These are phyloP conservation scores for Diogma glabrata DNA, from an alignment of 2,888 invertebrate species.

Conservation along the genomic window DNA sequence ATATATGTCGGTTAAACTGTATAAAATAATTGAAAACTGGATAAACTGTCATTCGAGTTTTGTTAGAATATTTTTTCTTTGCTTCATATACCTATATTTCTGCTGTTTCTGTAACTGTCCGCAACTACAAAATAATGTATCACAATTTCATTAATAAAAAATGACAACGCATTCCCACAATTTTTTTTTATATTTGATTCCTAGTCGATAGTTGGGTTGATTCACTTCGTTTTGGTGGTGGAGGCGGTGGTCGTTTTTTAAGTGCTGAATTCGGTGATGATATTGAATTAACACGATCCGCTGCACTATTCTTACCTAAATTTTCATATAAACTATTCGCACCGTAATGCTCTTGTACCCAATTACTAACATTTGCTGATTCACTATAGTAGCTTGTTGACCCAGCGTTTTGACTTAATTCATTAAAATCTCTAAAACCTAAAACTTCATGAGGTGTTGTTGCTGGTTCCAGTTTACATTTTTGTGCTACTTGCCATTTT, in stretches of 20 bases:
- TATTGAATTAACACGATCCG: not conserved
- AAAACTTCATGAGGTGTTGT: constrained; percentile 85
- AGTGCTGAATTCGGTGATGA: constrained; percentile 28
- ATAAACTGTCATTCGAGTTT: too few species aligned
- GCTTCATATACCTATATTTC: too few species aligned
- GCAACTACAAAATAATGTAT: too few species aligned
- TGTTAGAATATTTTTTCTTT: too few species aligned
- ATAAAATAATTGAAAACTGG: too few species aligned
- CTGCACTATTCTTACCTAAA: constrained; percentile 38
- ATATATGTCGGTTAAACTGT: too few species aligned
- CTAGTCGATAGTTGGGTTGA: constrained; percentile 59
- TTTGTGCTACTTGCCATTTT: constrained; percentile 88
- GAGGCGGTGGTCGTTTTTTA: constrained; percentile 72
- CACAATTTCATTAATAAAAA: too few species aligned
- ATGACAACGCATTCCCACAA: too few species aligned
- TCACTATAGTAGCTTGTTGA: constrained; percentile 35
- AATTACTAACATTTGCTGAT: constrained; percentile 71
- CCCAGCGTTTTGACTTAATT: constrained; percentile 28
- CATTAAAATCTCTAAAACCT: constrained; percentile 74
- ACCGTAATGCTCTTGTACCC: constrained; percentile 83
- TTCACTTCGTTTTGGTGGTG: constrained; percentile 81
- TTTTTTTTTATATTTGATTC: not conserved
- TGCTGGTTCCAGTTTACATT: constrained; percentile 76
- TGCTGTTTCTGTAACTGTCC: too few species aligned
- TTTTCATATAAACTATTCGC: constrained; percentile 65